These are phyloP conservation scores for Neosilurus hyrtlii DNA, from an alignment of 2,797 vertebrate species.

Conservation along the genomic window DNA sequence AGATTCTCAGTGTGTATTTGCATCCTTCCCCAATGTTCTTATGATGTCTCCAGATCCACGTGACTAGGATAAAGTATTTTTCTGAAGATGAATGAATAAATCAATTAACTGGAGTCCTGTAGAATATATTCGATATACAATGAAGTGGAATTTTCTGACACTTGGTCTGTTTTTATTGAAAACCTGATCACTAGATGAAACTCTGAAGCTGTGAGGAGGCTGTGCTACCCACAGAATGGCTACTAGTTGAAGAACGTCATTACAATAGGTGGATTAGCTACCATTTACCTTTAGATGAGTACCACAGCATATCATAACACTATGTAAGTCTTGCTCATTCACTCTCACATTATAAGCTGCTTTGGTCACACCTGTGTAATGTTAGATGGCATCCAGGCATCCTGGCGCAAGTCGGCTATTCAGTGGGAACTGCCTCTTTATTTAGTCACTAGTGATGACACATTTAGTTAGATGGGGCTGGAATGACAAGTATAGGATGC, in stretches of 20 bases:
- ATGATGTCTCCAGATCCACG: neutral
- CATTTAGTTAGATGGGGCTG: conserved; percentile 24
- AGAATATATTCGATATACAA: neutral
- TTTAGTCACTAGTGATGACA: conserved; percentile 33
- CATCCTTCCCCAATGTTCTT: neutral
- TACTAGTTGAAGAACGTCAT: neutral
- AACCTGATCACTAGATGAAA: neutral
- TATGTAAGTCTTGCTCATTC: neutral
- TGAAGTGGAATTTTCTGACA: neutral
- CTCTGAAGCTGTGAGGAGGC: neutral
- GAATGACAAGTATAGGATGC: conserved; percentile 6
- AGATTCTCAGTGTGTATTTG: neutral
- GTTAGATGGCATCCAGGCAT: neutral
- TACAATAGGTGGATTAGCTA: neutral
- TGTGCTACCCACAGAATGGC: neutral
- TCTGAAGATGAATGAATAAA: neutral
- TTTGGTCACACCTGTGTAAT: neutral
- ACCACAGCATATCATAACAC: too few species aligned
- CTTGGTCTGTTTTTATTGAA: neutral
- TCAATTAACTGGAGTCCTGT: neutral
- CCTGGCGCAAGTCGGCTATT: neutral
- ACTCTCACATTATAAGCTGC: neutral
- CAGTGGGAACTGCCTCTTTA: conserved; percentile 39
- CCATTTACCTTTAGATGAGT: neutral
- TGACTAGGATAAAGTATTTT: neutral